Evolutionary conservation across 2,797 vertebrate genomes (phyloP).

Genomic region (Mus minutoides): DNA sequence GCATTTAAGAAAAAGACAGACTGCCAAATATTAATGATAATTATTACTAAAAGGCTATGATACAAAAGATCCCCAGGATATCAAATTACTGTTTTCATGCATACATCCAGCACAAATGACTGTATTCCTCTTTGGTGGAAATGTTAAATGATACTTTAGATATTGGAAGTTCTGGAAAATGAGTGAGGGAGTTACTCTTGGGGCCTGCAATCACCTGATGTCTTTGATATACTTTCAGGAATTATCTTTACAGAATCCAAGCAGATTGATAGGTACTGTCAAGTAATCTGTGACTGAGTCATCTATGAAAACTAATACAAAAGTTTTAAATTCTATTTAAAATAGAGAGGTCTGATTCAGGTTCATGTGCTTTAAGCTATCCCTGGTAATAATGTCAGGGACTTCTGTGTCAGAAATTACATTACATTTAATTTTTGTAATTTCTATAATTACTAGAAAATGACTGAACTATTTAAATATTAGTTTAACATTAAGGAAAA

Average conservation of each 20-base stretch:
- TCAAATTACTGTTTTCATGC: constrained; percentile 49
- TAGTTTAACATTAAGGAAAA: constrained; percentile 4
- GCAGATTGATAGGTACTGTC: background rate
- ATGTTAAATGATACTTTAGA: constrained; percentile 23
- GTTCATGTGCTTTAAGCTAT: constrained; percentile 29
- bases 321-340: constrained; percentile 51
- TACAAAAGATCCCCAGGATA: constrained; percentile 58
- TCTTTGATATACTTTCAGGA: background rate
- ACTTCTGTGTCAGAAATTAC: constrained; percentile 12
- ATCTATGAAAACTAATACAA: constrained; percentile 13
- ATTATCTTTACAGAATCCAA: constrained; percentile 41
- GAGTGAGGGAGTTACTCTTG: background rate
- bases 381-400: background rate
- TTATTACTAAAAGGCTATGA: constrained; percentile 70
- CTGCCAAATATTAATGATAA: constrained; percentile 76
- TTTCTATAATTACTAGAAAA: constrained; percentile 19
- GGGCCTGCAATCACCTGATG: background rate
- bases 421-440: constrained; percentile 46
- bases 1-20: constrained; percentile 66
- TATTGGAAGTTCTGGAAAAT: background rate
- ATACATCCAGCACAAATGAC: constrained; percentile 61
- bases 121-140: constrained; percentile 23
- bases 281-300: constrained; percentile 42
- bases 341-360: background rate
- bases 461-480: background rate